phyloP scores from a whole-genome alignment of 2,797 vertebrate species.

The Tapirus indicus region DNA sequence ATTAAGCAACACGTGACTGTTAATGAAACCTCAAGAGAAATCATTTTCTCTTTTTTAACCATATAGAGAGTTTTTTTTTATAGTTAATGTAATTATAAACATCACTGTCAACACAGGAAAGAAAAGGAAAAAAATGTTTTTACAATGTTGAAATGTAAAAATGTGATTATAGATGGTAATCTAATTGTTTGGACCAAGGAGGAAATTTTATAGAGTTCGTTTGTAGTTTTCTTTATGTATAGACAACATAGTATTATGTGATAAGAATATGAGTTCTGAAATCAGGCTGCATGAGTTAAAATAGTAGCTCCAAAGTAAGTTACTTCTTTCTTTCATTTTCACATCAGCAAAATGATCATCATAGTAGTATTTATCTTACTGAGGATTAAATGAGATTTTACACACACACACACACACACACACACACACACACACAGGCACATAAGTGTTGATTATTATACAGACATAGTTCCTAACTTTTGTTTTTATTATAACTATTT shows the following conservation, averaged over 20 bases:
- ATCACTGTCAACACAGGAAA: neutral
- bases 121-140: neutral
- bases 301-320: neutral
- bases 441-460: neutral
- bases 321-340: neutral
- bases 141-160: neutral
- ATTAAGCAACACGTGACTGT: neutral
- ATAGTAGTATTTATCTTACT: neutral
- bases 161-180: neutral
- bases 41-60: conserved; percentile 23
- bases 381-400: conserved; percentile 37
- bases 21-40: conserved; percentile 34
- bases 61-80: neutral
- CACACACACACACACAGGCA: neutral
- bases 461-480: neutral
- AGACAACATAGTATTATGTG: neutral
- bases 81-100: conserved; percentile 9
- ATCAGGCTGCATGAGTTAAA: conserved; percentile 47
- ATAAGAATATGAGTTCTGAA: conserved; percentile 11
- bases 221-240: conserved; percentile 51
- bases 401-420: neutral
- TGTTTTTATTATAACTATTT: conserved; percentile 4
- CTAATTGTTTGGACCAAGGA: conserved; percentile 41
- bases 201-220: conserved; percentile 43
- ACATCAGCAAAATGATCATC: neutral